A percentile compares a stretch with the other conserved stretches of the same genome.
These are phyloP conservation scores for Amblyopsis hoosieri DNA, from an alignment of 2,797 vertebrate species.

Conservation along the genomic window DNA sequence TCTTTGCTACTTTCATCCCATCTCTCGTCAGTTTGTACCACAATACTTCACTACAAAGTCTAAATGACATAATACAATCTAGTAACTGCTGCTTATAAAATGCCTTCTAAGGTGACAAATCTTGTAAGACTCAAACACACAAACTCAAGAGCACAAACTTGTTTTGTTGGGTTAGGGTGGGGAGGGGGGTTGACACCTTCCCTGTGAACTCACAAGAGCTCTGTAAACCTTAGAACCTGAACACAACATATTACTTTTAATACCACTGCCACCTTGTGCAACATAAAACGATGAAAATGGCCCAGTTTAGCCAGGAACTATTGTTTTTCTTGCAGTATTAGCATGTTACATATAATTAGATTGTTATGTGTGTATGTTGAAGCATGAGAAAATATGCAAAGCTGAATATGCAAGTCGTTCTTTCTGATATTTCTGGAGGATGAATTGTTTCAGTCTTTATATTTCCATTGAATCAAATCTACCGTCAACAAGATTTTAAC, in stretches of 20 bases:
- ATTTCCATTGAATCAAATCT: background rate
- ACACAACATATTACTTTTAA: background rate
- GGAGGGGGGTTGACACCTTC: too few relatives aligned
- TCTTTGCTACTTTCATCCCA: slow-evolving; percentile 8
- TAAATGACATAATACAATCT: slow-evolving; percentile 8
- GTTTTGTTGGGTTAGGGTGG: too few relatives aligned
- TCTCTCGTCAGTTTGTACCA: slow-evolving; percentile 14
- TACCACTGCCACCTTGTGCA: too few relatives aligned
- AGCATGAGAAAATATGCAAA: background rate
- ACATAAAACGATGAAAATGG: too few relatives aligned
- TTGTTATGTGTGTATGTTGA: slow-evolving; percentile 3
- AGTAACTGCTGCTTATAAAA: slow-evolving; percentile 8
- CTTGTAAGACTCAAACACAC: slow-evolving; percentile 7
- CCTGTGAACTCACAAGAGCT: background rate
- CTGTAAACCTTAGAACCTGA: slow-evolving; percentile 1
- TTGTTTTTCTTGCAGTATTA: slow-evolving; percentile 5
- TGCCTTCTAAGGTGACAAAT: too few relatives aligned
- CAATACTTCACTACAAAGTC: slow-evolving; percentile 17
- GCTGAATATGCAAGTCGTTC: background rate
- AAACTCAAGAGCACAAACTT: slow-evolving; percentile 14
- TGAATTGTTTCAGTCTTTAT: background rate
- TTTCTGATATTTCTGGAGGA: background rate
- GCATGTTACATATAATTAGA: slow-evolving; percentile 35
- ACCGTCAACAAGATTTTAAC: too few relatives aligned
- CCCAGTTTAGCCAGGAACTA: background rate